A percentile compares a stretch with the other conserved stretches of the same genome.
Conservation (phyloP, 35 echinoderm and acorn worm species). For the Nesometra sesokonis region DNA sequence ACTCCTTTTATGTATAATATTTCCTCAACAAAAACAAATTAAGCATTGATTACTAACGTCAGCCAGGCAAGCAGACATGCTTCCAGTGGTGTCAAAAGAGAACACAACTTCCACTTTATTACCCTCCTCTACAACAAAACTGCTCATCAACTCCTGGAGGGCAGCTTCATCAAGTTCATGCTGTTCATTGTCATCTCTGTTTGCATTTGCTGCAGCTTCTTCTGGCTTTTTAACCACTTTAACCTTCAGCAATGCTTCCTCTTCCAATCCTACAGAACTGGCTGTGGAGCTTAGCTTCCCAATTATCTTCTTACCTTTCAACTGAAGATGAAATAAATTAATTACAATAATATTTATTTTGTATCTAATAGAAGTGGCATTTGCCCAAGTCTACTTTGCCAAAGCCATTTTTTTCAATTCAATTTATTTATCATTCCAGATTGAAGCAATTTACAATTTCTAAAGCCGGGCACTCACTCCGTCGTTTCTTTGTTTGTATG, state of each 20-base stretch:
- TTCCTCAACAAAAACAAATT: not conserved
- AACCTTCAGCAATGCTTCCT: conserved; percentile 4
- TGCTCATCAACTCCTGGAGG: conserved; percentile 30
- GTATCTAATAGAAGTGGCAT: too few relatives aligned
- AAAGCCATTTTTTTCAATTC: too few relatives aligned
- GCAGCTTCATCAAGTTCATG: conserved; percentile 32
- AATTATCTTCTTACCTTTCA: conserved; percentile 13
- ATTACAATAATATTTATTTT: too few relatives aligned
- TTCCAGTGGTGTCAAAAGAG: conserved; percentile 62
- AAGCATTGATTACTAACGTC: conserved; percentile 23
- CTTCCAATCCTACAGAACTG: conserved; percentile 14
- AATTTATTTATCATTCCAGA: too few relatives aligned
- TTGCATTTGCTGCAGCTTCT: not conserved
- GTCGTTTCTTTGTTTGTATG: too few relatives aligned
- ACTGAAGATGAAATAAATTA: not conserved
- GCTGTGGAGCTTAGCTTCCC: not conserved
- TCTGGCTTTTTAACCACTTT: not conserved
- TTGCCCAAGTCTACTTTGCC: too few relatives aligned
- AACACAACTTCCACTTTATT: conserved; percentile 56
- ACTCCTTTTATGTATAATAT: not conserved
- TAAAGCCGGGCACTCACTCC: too few relatives aligned
- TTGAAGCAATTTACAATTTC: too few relatives aligned
- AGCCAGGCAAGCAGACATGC: conserved; percentile 34
- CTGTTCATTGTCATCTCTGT: not conserved
- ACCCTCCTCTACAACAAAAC: conserved; percentile 29